Percentiles rank a stretch among this genome's conserved stretches.
Evolutionary conservation across 2,113 vertebrate genomes (phyloP).

Genomic region (Accipiter cooperii): DNA sequence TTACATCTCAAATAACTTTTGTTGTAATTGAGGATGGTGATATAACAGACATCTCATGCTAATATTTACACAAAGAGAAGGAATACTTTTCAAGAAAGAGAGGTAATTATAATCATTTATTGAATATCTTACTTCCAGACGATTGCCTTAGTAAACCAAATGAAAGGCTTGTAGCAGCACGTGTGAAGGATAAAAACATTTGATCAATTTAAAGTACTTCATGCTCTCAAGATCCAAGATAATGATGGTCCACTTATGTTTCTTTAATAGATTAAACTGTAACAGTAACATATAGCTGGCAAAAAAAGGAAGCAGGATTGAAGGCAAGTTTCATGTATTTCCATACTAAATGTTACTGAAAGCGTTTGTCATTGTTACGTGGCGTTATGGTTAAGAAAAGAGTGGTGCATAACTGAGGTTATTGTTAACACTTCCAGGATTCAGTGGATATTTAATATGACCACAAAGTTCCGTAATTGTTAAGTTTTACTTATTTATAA

Average conservation of each 20-base stretch:
- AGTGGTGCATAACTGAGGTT: not conserved
- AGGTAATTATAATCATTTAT: not conserved
- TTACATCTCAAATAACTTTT: not conserved
- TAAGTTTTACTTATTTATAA: not conserved
- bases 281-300: not conserved
- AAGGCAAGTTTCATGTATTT: not conserved
- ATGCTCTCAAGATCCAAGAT: not conserved
- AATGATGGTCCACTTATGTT: not conserved
- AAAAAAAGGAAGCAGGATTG: not conserved
- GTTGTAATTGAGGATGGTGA: not conserved
- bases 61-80: constrained; percentile 5
- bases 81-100: not conserved
- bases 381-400: not conserved
- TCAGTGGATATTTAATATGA: not conserved
- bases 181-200: not conserved
- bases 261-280: not conserved
- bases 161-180: not conserved
- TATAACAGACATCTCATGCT: not conserved
- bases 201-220: not conserved
- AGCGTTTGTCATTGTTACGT: not conserved
- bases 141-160: not conserved
- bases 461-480: not conserved
- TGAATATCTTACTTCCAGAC: not conserved
- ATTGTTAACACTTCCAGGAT: not conserved
- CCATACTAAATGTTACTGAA: not conserved